These are phyloP conservation scores for Platycheirus albimanus DNA, from an alignment of 2,888 invertebrate genomes.

Conservation along the genomic window DNA sequence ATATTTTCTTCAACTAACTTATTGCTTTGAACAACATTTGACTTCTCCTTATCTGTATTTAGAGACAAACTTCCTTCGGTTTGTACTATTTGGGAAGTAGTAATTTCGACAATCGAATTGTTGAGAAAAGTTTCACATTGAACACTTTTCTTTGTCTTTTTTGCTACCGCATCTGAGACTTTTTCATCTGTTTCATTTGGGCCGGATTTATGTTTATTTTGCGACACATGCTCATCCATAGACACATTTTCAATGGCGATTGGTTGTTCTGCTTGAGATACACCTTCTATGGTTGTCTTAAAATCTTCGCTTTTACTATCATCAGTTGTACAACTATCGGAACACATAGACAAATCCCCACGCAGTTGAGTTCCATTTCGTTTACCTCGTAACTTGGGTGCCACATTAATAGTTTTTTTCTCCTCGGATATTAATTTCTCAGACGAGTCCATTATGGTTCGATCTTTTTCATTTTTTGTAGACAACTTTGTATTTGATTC, in stretches of 20 bases:
- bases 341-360: conserved; percentile 48
- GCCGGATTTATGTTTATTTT: conserved; percentile 32
- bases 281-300: conserved; percentile 32
- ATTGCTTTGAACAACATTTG: not conserved
- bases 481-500: conserved; percentile 44
- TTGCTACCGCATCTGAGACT: conserved; percentile 80
- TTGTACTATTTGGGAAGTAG: not conserved
- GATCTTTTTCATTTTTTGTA: conserved; percentile 41
- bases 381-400: conserved; percentile 80
- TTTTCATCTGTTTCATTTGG: conserved; percentile 78
- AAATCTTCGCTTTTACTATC: conserved; percentile 66
- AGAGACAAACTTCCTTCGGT: not conserved
- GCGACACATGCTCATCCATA: conserved; percentile 14
- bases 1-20: conserved; percentile 14
- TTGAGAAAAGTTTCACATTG: conserved; percentile 77
- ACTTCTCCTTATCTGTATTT: conserved; percentile 31
- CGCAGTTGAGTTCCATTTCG: conserved; percentile 75
- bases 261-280: conserved; percentile 37
- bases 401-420: conserved; percentile 80
- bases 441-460: not conserved
- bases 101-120: no score
- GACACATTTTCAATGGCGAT: not conserved
- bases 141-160: conserved; percentile 82
- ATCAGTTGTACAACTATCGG: conserved; percentile 56
- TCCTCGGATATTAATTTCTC: conserved; percentile 30